Conservation (phyloP, 2,797 vertebrate species). For the Coranthus polyacanthus region DNA sequence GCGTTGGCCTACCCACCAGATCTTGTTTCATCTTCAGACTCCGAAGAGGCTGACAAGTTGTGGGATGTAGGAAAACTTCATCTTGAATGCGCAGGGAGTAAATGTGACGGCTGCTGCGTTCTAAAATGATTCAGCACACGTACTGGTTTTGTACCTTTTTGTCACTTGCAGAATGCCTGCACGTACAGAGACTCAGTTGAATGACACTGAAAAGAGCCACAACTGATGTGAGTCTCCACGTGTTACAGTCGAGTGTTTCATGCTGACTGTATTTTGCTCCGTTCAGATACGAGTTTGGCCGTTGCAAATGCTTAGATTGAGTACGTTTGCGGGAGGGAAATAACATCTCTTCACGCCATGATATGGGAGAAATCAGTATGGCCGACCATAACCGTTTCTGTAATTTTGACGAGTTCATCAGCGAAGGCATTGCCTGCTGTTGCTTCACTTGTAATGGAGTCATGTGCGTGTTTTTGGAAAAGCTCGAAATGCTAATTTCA, state of each 20-base stretch:
- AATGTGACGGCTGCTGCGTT: constrained; percentile 7
- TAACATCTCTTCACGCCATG: constrained; percentile 52
- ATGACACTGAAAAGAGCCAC: constrained; percentile 2
- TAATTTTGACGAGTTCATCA: constrained; percentile 60
- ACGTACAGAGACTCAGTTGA: constrained; percentile 11
- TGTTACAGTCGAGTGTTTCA: constrained; percentile 42
- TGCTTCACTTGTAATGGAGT: constrained; percentile 56
- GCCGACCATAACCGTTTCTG: constrained; percentile 57
- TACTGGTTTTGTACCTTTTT: background rate
- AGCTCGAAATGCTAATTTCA: constrained; percentile 60
- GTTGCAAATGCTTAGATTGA: constrained; percentile 52
- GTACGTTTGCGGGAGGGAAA: constrained; percentile 43
- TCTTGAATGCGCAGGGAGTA: background rate
- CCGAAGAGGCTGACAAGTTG: constrained; percentile 24
- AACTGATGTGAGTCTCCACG: constrained; percentile 18
- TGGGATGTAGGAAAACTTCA: constrained; percentile 29
- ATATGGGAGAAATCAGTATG: constrained; percentile 58
- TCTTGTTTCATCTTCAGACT: constrained; percentile 49
- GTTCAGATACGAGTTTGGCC: constrained; percentile 48
- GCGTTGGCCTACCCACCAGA: constrained; percentile 16
- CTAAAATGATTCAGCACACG: constrained; percentile 4
- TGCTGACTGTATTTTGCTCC: constrained; percentile 32
- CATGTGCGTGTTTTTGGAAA: constrained; percentile 23
- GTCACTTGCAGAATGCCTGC: background rate
- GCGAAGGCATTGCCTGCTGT: constrained; percentile 52